phyloP scores from a whole-genome alignment of 2,797 vertebrate species.

The Steatocranus sp. region DNA sequence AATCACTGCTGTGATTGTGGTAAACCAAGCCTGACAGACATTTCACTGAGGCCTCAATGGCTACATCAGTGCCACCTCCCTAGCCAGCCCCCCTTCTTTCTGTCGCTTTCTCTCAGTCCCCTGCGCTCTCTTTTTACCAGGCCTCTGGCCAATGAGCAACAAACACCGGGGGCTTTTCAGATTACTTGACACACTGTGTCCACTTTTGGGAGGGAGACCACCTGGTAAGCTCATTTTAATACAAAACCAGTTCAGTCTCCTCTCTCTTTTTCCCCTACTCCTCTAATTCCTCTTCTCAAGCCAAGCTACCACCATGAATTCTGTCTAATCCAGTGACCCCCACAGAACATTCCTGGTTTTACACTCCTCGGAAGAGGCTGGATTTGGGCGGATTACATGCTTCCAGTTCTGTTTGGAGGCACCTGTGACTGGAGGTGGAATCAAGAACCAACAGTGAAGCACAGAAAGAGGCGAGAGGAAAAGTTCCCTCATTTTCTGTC shows the following conservation, averaged over 20 bases:
- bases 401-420: constrained; percentile 76
- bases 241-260: constrained; percentile 69
- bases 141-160: constrained; percentile 77
- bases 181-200: constrained; percentile 86
- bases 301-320: constrained; percentile 76
- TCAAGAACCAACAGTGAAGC: constrained; percentile 40
- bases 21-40: constrained; percentile 87
- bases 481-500: not conserved
- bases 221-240: constrained; percentile 87
- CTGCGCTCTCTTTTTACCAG: constrained; percentile 72
- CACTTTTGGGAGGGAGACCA: constrained; percentile 84
- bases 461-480: constrained; percentile 20
- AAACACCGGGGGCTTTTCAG: constrained; percentile 84
- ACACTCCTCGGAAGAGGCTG: constrained; percentile 78
- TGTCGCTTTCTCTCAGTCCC: constrained; percentile 63
- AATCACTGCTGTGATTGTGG: constrained; percentile 87
- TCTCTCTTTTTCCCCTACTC: constrained; percentile 66
- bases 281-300: constrained; percentile 80
- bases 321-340: constrained; percentile 76
- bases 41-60: constrained; percentile 83
- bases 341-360: constrained; percentile 74
- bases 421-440: constrained; percentile 70
- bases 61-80: constrained; percentile 76
- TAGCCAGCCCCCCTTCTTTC: constrained; percentile 59
- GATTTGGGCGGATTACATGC: constrained; percentile 81